Evolutionary conservation across 92 coral and sea anemone species (phyloP).

Genomic region (Actinostola sp.): DNA sequence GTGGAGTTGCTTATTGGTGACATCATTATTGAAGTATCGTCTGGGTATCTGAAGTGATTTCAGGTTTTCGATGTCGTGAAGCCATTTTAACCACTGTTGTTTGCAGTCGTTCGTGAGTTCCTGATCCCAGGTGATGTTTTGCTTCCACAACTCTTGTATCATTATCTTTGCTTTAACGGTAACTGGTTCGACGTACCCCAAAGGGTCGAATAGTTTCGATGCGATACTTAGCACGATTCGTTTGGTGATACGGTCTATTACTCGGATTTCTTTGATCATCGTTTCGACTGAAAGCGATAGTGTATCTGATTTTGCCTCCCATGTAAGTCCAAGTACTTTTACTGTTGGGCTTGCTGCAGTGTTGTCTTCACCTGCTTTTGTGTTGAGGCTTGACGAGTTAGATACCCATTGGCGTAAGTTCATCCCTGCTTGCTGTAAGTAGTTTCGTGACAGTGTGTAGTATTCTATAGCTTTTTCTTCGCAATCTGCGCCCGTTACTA

Average conservation of each 20-base stretch:
- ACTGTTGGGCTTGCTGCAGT: too few species aligned
- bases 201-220: too few species aligned
- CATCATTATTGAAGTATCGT: conserved; percentile 33
- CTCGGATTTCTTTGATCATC: too few species aligned
- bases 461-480: conserved; percentile 29
- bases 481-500: conserved; percentile 27
- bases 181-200: conserved; percentile 52
- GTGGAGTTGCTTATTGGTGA: conserved; percentile 38
- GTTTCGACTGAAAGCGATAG: too few species aligned
- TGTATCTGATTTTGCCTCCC: too few species aligned
- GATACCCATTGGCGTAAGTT: conserved; percentile 46
- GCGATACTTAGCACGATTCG: too few species aligned
- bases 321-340: too few species aligned
- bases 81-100: conserved; percentile 58
- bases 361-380: too few species aligned
- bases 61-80: conserved; percentile 43
- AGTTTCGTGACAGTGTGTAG: conserved; percentile 27
- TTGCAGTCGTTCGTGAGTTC: conserved; percentile 20
- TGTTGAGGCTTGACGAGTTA: too few species aligned
- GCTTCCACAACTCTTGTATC: conserved; percentile 60
- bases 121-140: conserved; percentile 46
- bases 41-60: conserved; percentile 38
- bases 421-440: conserved; percentile 45
- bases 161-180: conserved; percentile 42
- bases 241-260: too few species aligned